phyloP scores from a whole-genome alignment of 1,140 invertebrate genomes.

The Notospermus geniculatus region DNA sequence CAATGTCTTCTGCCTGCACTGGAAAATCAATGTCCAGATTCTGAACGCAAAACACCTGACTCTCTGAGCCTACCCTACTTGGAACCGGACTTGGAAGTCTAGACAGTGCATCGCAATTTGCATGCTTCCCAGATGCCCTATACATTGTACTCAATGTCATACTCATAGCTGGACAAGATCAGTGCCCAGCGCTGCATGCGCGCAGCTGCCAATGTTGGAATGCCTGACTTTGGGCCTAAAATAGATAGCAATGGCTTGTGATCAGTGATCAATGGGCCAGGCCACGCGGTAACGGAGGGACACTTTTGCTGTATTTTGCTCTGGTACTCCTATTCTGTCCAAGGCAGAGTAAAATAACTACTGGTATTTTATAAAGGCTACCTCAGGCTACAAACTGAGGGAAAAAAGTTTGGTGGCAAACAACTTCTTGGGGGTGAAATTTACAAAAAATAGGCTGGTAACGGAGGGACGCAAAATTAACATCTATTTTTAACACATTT shows the following conservation, averaged over 20 bases:
- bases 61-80: slow-evolving; percentile 10
- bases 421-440: no score
- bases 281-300: no score
- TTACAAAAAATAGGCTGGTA: no score
- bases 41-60: neutral
- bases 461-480: no score
- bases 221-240: neutral
- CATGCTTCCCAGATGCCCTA: no score
- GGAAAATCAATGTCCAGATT: neutral
- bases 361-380: no score
- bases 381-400: no score
- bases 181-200: slow-evolving; percentile 2
- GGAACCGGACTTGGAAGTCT: neutral
- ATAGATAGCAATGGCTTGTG: slow-evolving; percentile 43
- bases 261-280: slow-evolving; percentile 51
- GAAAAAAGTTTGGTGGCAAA: no score
- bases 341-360: no score
- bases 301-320: no score
- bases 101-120: neutral
- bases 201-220: neutral
- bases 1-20: neutral
- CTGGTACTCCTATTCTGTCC: no score
- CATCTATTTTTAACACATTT: no score
- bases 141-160: slow-evolving; percentile 7
- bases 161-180: neutral